These are phyloP conservation scores for Parnassius smintheus DNA, from an alignment of 2,888 invertebrate genomes.

Conservation along the genomic window DNA sequence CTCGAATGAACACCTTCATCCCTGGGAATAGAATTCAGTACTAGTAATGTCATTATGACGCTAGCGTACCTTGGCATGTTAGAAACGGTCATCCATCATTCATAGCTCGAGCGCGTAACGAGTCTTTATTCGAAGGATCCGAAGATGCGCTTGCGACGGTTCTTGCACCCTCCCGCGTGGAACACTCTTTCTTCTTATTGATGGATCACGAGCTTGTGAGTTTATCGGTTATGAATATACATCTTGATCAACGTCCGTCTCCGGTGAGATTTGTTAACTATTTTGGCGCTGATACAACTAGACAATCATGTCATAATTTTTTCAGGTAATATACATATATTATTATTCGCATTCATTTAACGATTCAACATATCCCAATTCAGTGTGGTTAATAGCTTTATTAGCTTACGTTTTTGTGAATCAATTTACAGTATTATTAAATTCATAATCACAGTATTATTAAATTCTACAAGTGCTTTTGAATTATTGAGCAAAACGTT, in stretches of 20 bases:
- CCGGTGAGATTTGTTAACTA: constrained; percentile 43
- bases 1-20: constrained; percentile 44
- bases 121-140: constrained; percentile 66
- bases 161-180: constrained; percentile 55
- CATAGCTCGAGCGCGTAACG: constrained; percentile 71
- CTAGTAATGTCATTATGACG: constrained; percentile 21
- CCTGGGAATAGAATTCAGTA: constrained; percentile 40
- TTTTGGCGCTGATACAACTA: constrained; percentile 12
- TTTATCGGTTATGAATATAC: constrained; percentile 45
- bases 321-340: no score
- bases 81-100: constrained; percentile 75
- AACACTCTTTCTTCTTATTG: constrained; percentile 44
- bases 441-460: no score
- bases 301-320: no score
- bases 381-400: no score
- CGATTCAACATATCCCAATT: no score
- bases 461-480: no score
- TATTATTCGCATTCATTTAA: no score
- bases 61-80: constrained; percentile 54
- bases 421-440: no score
- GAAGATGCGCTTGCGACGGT: constrained; percentile 57
- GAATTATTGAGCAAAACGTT: no score
- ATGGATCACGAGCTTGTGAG: constrained; percentile 65
- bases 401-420: no score
- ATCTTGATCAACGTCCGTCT: constrained; percentile 48